These are phyloP conservation scores for Miichthys miiuy DNA, from an alignment of 2,797 vertebrate genomes.

Conservation along the genomic window DNA sequence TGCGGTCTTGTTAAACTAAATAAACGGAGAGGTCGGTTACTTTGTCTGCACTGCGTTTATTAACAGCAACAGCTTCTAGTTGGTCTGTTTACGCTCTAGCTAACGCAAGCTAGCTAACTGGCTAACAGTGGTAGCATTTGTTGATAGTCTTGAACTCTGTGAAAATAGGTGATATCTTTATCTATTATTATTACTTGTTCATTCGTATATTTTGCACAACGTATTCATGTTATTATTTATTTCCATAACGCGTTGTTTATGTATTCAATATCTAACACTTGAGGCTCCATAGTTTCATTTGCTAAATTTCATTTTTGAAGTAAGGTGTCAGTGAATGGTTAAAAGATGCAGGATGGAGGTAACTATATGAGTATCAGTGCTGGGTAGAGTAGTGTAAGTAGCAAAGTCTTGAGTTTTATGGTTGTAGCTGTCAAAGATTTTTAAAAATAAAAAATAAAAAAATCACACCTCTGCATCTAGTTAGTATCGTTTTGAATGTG, in stretches of 20 bases:
- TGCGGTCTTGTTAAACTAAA: background rate
- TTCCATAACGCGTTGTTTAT: background rate
- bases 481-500: constrained; percentile 57
- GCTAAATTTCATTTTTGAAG: constrained; percentile 17
- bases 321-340: constrained; percentile 5
- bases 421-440: constrained; percentile 32
- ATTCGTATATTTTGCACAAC: constrained; percentile 7
- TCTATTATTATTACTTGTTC: background rate
- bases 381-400: constrained; percentile 51
- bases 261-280: constrained; percentile 15
- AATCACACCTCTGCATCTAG: background rate
- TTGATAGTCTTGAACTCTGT: background rate
- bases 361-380: constrained; percentile 24
- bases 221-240: background rate
- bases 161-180: too few relatives aligned
- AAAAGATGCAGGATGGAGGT: background rate
- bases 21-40: background rate
- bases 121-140: background rate
- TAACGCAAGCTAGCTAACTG: background rate
- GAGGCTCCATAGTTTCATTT: constrained; percentile 13
- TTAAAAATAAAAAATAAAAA: background rate
- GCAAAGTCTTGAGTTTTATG: constrained; percentile 9
- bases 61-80: background rate
- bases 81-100: background rate
- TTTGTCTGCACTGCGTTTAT: background rate